These are phyloP conservation scores for Lamprotornis superbus DNA, from an alignment of 2,113 vertebrate genomes.

Conservation along the genomic window DNA sequence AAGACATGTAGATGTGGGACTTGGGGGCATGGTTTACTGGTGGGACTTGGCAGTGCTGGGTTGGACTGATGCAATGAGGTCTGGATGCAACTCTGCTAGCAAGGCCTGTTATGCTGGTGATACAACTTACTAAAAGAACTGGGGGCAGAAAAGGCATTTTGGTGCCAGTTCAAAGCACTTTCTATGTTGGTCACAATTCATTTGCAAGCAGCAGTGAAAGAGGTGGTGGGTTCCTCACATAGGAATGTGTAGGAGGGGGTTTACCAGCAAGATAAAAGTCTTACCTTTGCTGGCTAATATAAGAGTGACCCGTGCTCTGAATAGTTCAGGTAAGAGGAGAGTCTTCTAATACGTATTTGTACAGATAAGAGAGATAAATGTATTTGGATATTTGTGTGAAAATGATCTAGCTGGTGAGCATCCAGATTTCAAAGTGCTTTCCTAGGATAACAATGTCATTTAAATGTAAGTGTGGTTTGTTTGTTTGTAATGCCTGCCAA, in stretches of 20 bases:
- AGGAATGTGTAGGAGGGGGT: background rate
- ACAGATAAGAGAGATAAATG: background rate
- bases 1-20: fast-evolving
- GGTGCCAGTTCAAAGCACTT: background rate
- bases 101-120: background rate
- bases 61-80: background rate
- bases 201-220: fast-evolving
- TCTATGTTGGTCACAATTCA: fast-evolving
- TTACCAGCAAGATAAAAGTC: background rate
- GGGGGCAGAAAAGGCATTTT: background rate
- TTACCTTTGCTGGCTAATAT: background rate
- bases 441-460: background rate
- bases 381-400: fast-evolving
- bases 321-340: background rate
- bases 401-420: background rate
- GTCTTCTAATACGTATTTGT: background rate
- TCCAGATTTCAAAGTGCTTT: background rate
- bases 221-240: fast-evolving
- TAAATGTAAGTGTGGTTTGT: background rate
- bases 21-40: background rate
- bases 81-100: background rate
- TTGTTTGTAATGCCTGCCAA: constrained; percentile 35
- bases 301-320: background rate
- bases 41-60: background rate
- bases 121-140: background rate